Percentiles rank a stretch among this genome's conserved stretches.
Evolutionary conservation across 2,797 vertebrate species (phyloP).

Genomic region (Alcedo quadribrachys): DNA sequence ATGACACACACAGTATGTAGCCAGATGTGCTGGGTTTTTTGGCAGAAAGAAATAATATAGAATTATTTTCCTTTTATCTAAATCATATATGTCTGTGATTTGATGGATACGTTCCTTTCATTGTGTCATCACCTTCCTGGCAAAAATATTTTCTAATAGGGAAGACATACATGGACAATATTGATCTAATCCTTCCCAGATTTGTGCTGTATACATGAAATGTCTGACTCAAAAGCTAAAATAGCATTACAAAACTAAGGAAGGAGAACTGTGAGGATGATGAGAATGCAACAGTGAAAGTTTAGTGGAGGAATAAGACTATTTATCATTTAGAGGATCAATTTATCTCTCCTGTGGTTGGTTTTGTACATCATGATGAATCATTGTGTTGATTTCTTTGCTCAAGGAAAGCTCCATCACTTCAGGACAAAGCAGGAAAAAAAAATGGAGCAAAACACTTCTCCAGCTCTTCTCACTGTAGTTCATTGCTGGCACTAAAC

Average conservation of each 20-base stretch:
- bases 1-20: not conserved
- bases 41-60: not conserved
- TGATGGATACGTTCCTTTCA: not conserved
- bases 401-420: not conserved
- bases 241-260: not conserved
- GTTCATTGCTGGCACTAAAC: not conserved
- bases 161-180: not conserved
- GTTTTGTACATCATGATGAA: not conserved
- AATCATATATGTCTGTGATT: not conserved
- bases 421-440: not conserved
- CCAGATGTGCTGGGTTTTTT: not conserved
- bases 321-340: not conserved
- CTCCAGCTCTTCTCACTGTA: not conserved
- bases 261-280: not conserved
- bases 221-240: conserved; percentile 3
- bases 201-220: not conserved
- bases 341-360: not conserved
- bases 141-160: not conserved
- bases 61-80: not conserved
- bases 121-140: not conserved
- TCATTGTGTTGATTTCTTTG: not conserved
- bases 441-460: not conserved
- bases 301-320: not conserved
- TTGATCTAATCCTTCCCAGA: not conserved
- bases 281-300: not conserved